Conservation (phyloP, 2,888 invertebrate genomes). For the Andrena chrysosceles region DNA sequence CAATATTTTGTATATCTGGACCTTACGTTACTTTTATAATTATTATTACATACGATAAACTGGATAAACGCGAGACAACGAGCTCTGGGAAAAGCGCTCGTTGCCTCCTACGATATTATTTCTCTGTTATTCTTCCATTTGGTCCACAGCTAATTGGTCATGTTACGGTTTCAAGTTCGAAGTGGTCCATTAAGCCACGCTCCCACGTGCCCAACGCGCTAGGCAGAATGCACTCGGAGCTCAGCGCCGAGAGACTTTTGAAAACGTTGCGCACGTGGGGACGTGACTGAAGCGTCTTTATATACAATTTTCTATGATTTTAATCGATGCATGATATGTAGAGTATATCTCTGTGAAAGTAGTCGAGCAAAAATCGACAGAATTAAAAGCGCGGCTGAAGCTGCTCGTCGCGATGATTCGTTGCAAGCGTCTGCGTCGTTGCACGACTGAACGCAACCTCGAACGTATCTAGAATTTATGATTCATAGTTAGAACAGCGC, state of each 20-base stretch:
- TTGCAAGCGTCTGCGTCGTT: constrained; percentile 97
- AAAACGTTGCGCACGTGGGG: neutral
- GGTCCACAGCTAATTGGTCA: constrained; percentile 62
- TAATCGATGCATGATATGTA: constrained; percentile 20
- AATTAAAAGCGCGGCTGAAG: constrained; percentile 61
- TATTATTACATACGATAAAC: constrained; percentile 22
- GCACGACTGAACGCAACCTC: constrained; percentile 97
- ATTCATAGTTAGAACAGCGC: neutral
- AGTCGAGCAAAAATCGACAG: constrained; percentile 65
- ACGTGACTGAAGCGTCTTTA: neutral
- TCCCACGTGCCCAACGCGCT: neutral
- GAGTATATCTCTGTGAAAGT: constrained; percentile 27
- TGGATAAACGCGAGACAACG: constrained; percentile 20
- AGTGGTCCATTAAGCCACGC: constrained; percentile 40
- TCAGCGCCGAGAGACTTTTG: neutral
- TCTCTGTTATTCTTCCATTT: constrained; percentile 26
- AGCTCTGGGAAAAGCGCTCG: neutral
- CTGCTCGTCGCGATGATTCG: constrained; percentile 63
- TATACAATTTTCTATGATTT: constrained; percentile 48
- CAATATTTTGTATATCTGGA: constrained; percentile 6
- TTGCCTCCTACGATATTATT: constrained; percentile 22
- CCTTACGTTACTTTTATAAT: constrained; percentile 29
- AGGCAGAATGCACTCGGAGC: neutral
- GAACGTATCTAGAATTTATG: constrained; percentile 89
- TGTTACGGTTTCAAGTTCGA: constrained; percentile 40